A percentile compares a stretch with the other conserved stretches of the same genome.
Evolutionary conservation across 2,113 vertebrate species (phyloP).

Genomic region (Cromileptes altivelis): DNA sequence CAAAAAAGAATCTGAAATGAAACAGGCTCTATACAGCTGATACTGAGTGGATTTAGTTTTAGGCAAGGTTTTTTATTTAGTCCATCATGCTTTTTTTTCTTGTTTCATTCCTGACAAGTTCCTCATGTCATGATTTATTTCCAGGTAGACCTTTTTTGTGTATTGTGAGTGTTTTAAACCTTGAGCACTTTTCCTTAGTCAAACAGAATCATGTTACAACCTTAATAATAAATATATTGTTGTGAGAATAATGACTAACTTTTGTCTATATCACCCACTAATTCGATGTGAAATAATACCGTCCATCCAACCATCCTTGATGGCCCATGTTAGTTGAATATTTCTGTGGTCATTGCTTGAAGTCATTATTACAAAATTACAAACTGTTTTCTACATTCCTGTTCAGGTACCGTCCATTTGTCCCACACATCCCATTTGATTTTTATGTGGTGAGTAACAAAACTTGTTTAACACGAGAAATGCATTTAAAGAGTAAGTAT

Average conservation of each 20-base stretch:
- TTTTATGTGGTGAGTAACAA: constrained; percentile 94
- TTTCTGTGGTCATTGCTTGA: not conserved
- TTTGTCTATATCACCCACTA: not conserved
- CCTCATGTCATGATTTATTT: not conserved
- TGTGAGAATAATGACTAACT: not conserved
- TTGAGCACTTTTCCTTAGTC: not conserved
- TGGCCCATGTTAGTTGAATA: not conserved
- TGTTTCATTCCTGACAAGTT: not conserved
- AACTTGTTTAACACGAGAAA: not conserved
- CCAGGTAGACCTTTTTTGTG: too few relatives aligned
- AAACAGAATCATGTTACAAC: not conserved
- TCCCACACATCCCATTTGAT: constrained; percentile 97
- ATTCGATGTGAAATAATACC: not conserved
- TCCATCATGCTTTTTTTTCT: not conserved
- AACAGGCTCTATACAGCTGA: not conserved
- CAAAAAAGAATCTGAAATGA: not conserved
- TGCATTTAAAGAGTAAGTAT: not conserved
- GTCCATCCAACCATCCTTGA: not conserved
- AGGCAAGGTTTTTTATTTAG: not conserved
- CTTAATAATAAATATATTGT: not conserved
- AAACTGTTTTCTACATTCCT: not conserved
- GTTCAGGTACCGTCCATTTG: constrained; percentile 94
- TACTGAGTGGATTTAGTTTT: not conserved
- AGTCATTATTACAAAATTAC: not conserved
- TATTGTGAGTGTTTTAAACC: not conserved